Conservation (phyloP, 2,888 invertebrate genomes). For the Agriopis marginaria region DNA sequence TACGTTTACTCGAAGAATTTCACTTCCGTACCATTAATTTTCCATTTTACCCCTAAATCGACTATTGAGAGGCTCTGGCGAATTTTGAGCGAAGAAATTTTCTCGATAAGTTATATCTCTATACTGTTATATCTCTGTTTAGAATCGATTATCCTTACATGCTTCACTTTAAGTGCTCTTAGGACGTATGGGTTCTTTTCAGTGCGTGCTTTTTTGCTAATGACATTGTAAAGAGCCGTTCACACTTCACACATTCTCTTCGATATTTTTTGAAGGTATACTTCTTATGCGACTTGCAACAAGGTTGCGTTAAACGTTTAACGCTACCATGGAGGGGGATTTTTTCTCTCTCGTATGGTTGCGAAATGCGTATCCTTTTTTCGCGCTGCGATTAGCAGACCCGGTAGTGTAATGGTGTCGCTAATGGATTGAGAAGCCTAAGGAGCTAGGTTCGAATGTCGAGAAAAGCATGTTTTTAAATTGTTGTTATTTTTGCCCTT, state of each 20-base stretch:
- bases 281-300: too few species aligned
- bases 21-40: constrained; percentile 80
- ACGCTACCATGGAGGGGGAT: too few species aligned
- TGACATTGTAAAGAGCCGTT: constrained; percentile 15
- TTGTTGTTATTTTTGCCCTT: too few species aligned
- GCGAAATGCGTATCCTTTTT: too few species aligned
- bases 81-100: constrained; percentile 68
- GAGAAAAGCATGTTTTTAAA: too few species aligned
- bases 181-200: constrained; percentile 17
- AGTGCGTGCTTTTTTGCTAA: constrained; percentile 28
- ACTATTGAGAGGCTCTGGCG: constrained; percentile 68
- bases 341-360: too few species aligned
- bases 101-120: constrained; percentile 58
- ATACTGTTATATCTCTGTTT: constrained; percentile 57
- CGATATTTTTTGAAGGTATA: too few species aligned
- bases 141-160: constrained; percentile 57
- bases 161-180: constrained; percentile 48
- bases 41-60: constrained; percentile 75
- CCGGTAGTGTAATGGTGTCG: too few species aligned
- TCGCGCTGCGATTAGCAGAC: too few species aligned
- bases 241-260: background rate
- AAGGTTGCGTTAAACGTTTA: too few species aligned
- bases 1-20: constrained; percentile 71
- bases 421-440: too few species aligned
- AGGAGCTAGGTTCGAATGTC: too few species aligned